Conservation (phyloP, 2,797 vertebrate species). For the Bradypodion ventrale region DNA sequence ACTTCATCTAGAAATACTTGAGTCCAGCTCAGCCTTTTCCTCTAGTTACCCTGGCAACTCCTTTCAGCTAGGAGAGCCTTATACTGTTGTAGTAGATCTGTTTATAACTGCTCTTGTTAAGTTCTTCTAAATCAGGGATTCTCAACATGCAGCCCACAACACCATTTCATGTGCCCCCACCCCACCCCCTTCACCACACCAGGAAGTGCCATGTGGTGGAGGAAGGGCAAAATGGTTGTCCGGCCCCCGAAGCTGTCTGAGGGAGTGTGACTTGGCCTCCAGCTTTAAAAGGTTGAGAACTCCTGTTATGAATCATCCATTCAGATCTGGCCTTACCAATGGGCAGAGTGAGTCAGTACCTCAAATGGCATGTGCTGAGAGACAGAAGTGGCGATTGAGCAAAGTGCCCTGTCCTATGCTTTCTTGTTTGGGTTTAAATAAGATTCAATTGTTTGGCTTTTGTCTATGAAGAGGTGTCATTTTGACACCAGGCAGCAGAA, state of each 20-base stretch:
- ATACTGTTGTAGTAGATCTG: background rate
- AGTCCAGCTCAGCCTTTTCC: background rate
- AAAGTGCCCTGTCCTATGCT: background rate
- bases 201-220: no score
- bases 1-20: background rate
- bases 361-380: background rate
- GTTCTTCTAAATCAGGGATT: no score
- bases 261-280: no score
- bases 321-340: background rate
- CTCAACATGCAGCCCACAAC: no score
- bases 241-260: no score
- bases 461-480: background rate
- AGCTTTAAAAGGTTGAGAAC: no score
- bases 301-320: background rate
- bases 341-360: background rate
- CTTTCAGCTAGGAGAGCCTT: background rate
- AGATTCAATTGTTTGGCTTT: background rate
- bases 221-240: no score
- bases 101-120: background rate
- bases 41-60: slow-evolving; percentile 10
- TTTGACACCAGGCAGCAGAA: no score
- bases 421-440: background rate
- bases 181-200: no score
- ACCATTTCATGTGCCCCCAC: no score
- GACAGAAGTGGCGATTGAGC: background rate